A percentile compares a stretch with the other conserved stretches of the same genome.
Conservation (phyloP, 1,140 invertebrate genomes). For the Trichogramma pretiosum region DNA sequence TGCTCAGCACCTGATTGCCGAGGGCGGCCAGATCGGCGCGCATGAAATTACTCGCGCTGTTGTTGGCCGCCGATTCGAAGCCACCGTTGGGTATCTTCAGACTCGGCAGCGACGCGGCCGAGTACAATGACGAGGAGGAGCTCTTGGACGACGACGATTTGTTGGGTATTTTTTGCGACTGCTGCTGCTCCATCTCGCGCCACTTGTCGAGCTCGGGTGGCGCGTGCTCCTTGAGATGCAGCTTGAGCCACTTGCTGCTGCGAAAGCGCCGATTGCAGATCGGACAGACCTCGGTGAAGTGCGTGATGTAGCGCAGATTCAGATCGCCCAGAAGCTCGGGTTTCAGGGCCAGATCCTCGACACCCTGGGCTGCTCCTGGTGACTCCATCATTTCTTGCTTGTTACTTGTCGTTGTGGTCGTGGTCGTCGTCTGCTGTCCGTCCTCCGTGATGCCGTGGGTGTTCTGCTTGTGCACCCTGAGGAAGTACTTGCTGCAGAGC, state of each 20-base stretch:
- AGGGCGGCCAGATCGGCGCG: slow-evolving; percentile 31
- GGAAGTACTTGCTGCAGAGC: slow-evolving; percentile 93
- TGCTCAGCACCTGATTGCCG: slow-evolving; percentile 49
- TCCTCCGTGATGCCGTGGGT: slow-evolving; percentile 89
- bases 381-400: slow-evolving; percentile 31
- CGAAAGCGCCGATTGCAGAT: slow-evolving; percentile 81
- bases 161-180: slow-evolving; percentile 24
- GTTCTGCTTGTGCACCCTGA: slow-evolving; percentile 94
- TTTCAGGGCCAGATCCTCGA: slow-evolving; percentile 48
- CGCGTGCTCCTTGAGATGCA: slow-evolving; percentile 81
- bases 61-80: slow-evolving; percentile 32
- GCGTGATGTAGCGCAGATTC: slow-evolving; percentile 56
- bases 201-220: slow-evolving; percentile 63
- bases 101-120: slow-evolving; percentile 40
- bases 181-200: slow-evolving; percentile 53
- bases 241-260: slow-evolving; percentile 81
- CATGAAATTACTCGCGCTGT: too few species aligned
- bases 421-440: slow-evolving; percentile 26
- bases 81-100: slow-evolving; percentile 56
- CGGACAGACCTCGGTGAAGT: slow-evolving; percentile 73
- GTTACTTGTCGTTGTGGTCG: slow-evolving; percentile 12
- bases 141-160: slow-evolving; percentile 23
- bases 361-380: slow-evolving; percentile 39
- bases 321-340: slow-evolving; percentile 49
- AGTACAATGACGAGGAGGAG: too few species aligned